Evolutionary conservation across 1,140 invertebrate genomes (phyloP).

Genomic region (Amphibalanus amphitrite): DNA sequence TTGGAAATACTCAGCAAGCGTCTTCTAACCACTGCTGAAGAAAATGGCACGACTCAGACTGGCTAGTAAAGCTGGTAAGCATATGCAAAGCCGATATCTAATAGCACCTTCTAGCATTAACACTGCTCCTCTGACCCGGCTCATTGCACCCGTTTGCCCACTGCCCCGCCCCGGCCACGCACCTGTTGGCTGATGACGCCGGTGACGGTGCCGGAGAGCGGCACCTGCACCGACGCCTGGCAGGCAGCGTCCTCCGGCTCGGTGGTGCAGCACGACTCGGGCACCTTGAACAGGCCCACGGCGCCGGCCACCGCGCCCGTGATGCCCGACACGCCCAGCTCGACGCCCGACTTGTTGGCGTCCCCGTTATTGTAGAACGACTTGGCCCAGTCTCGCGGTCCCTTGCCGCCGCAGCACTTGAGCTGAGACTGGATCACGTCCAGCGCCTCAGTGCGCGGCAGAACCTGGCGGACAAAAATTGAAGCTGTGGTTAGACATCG

Average conservation of each 20-base stretch:
- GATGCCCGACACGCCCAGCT: conserved; percentile 21
- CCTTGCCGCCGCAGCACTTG: conserved; percentile 49
- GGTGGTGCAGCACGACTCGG: conserved; percentile 38
- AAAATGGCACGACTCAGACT: no score
- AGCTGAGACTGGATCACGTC: conserved; percentile 26
- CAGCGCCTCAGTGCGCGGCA: neutral
- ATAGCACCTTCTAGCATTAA: no score
- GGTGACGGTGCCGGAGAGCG: conserved; percentile 30
- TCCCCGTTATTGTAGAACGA: conserved; percentile 36
- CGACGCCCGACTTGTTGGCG: conserved; percentile 15
- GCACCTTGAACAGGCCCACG: conserved; percentile 32
- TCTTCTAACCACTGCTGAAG: no score
- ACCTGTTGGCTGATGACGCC: conserved; percentile 37
- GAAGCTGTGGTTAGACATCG: no score
- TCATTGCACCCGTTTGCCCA: no score
- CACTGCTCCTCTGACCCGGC: no score
- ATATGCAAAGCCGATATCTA: no score
- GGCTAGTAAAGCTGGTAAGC: no score
- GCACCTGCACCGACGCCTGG: conserved; percentile 28
- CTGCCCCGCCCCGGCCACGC: conserved; percentile 9
- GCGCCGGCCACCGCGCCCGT: no score
- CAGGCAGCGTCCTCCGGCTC: conserved; percentile 28
- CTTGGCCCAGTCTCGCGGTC: conserved; percentile 47
- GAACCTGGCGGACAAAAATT: no score
- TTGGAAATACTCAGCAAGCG: no score